Evolutionary conservation across 2,888 invertebrate genomes (phyloP), one percentile per base, ranked within the genome.

Genomic region (Dolichomitus sp.): DNA sequence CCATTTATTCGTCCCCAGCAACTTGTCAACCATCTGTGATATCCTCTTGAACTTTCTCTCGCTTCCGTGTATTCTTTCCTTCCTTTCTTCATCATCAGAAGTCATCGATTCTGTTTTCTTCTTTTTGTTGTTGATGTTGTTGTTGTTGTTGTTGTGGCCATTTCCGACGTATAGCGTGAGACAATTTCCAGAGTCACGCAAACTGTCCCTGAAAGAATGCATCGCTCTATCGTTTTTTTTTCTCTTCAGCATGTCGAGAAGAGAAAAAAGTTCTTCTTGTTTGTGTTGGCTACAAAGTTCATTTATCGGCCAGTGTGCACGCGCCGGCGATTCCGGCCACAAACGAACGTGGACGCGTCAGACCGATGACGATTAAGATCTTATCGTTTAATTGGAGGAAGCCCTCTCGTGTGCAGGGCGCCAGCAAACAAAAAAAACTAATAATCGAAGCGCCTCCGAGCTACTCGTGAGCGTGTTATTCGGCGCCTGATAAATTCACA

Each of bases 351-450:
- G 37, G 65, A 80, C 84, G 88, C 86, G 84, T 84, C 82, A 81
- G 86, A 86, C 80, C 86, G 87, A 85, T 85, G 87, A 84, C 85
- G 89, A 89, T 91, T 90, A 89, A 90, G 91, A 90, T 91, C 84
- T 86, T 90, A 91, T 91, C 91, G 88, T 84, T 88, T 91, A 92
- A 90, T 90, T 90, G 89, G 88, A 89, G 89, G 85, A 85, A 87
- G 84, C 66, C 87, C 81, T 42, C 72, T 68, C 72, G 72, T 57
- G 59, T 27, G 19, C n/a, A 12, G 27, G 70, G 72, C 75, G 83
- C 81, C 81, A 74, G 78, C 40, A 74, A 66, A 54, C 80, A 78
- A 73, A 70, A 77, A 80, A 73, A 79, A 57, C n/a, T 14, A 57
- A 83, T 80, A 76, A 81, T 75, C 81, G 72, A 77, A 69, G 79